Evolutionary conservation across 2,888 invertebrate genomes (phyloP).

Genomic region (Amiota minor): DNA sequence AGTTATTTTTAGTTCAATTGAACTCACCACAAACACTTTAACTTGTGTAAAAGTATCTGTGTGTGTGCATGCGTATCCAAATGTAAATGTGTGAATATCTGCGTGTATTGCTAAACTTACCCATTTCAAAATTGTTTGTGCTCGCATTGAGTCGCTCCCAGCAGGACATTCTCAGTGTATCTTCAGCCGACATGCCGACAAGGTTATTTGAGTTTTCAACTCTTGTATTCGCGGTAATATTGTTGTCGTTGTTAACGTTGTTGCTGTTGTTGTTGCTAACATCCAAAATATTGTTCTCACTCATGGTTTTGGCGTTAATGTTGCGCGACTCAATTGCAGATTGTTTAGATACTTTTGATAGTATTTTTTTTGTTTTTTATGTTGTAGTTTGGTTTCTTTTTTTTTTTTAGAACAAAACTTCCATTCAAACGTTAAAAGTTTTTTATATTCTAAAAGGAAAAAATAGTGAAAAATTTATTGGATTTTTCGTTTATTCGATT

Average conservation of each 20-base stretch:
- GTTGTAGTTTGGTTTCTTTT: neutral
- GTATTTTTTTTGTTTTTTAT: neutral
- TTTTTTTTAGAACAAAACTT: neutral
- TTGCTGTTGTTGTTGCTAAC: constrained; percentile 36
- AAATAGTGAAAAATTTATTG: no score
- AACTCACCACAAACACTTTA: constrained; percentile 26
- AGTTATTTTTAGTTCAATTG: constrained; percentile 19
- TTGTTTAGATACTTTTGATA: neutral
- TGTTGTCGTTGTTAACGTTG: constrained; percentile 35
- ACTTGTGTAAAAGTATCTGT: no score
- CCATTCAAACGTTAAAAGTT: no score
- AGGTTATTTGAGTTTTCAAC: constrained; percentile 37
- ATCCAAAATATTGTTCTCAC: constrained; percentile 34
- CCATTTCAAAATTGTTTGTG: constrained; percentile 50
- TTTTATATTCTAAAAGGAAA: no score
- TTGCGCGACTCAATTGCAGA: constrained; percentile 2
- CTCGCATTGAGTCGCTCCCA: constrained; percentile 63
- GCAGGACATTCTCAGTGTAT: constrained; percentile 63
- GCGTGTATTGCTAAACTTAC: constrained; percentile 49
- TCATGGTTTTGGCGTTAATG: constrained; percentile 42
- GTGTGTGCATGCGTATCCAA: no score
- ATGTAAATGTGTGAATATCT: no score
- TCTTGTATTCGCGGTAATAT: neutral
- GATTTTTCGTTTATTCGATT: no score
- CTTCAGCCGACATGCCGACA: constrained; percentile 46